phyloP scores from a whole-genome alignment of 2,113 vertebrate species.

The Hydrochoerus hydrochaeris region DNA sequence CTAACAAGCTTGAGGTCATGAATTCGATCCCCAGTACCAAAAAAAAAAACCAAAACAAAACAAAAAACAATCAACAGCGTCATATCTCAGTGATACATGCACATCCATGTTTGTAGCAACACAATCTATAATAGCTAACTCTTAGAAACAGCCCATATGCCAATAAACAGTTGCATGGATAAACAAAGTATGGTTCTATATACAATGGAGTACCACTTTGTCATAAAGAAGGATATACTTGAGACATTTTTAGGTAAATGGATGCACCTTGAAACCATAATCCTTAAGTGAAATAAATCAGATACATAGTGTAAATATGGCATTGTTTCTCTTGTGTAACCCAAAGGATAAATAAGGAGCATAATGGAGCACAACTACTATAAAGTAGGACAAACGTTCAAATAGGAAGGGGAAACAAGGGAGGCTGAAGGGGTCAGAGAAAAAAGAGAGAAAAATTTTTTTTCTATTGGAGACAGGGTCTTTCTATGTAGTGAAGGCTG shows the following conservation, averaged over 20 bases:
- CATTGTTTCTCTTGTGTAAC: not conserved
- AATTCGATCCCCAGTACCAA: no score
- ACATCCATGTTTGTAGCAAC: not conserved
- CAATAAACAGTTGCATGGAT: not conserved
- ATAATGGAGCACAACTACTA: not conserved
- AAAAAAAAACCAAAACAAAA: no score
- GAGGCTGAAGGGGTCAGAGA: not conserved
- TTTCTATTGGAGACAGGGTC: no score
- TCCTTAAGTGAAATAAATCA: not conserved
- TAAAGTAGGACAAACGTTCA: not conserved
- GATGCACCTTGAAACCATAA: not conserved
- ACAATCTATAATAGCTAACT: not conserved
- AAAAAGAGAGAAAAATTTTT: not conserved
- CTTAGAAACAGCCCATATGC: not conserved
- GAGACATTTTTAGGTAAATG: not conserved
- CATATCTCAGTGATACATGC: not conserved
- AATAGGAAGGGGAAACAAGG: not conserved
- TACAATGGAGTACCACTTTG: not conserved
- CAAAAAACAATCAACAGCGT: not conserved
- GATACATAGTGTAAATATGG: not conserved
- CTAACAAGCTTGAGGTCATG: no score
- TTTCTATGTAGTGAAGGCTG: no score
- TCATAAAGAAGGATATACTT: not conserved
- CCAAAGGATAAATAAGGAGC: not conserved
- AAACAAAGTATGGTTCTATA: not conserved